Evolutionary conservation across 2,797 vertebrate genomes (phyloP).

Genomic region (Vireo griseus): DNA sequence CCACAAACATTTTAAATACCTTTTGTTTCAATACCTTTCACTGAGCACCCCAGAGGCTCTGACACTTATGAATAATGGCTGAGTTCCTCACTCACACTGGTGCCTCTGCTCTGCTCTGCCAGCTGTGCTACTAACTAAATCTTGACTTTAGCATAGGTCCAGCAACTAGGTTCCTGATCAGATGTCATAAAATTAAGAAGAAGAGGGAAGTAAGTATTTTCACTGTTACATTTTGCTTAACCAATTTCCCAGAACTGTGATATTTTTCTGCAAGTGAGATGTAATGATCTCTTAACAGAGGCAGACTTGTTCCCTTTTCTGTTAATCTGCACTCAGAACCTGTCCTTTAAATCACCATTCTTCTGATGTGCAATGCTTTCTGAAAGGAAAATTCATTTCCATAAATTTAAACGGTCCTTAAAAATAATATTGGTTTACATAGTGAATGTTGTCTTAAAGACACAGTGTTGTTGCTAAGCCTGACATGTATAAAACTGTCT

Average conservation of each 20-base stretch:
- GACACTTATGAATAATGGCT: not conserved
- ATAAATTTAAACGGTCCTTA: not conserved
- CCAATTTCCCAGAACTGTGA: not conserved
- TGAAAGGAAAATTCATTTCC: not conserved
- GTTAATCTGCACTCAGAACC: not conserved
- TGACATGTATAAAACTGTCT: not conserved
- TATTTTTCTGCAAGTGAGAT: not conserved
- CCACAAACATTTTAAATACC: not conserved
- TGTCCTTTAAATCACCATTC: not conserved
- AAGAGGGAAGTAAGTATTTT: conserved; percentile 1
- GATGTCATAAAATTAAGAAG: not conserved
- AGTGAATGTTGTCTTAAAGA: not conserved
- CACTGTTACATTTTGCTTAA: not conserved
- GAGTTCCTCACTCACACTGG: not conserved
- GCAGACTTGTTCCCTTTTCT: not conserved
- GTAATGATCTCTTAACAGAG: not conserved
- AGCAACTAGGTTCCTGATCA: not conserved
- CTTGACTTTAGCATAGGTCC: not conserved
- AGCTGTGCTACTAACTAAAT: not conserved
- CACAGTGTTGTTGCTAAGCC: not conserved
- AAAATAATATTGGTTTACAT: not conserved
- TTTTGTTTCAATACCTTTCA: not conserved
- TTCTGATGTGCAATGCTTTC: not conserved
- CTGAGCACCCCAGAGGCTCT: not conserved
- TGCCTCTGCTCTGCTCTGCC: not conserved